Conservation (phyloP, 2,797 vertebrate species). For the Notolabrus celidotus region DNA sequence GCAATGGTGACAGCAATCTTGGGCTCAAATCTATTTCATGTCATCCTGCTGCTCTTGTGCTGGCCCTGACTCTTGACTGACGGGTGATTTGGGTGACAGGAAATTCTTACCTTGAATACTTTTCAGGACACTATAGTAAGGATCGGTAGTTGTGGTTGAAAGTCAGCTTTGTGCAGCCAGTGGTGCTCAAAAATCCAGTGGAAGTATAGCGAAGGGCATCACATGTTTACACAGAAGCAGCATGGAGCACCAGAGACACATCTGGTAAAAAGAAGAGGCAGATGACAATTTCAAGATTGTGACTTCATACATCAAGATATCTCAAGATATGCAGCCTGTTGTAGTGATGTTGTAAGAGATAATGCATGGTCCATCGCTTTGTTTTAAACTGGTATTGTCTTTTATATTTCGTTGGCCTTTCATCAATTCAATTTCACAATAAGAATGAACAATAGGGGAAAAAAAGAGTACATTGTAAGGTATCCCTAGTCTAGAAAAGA, state of each 20-base stretch:
- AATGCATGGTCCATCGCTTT: neutral
- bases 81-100: slow-evolving; percentile 26
- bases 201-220: slow-evolving; percentile 12
- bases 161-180: neutral
- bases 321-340: neutral
- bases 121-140: slow-evolving; percentile 5
- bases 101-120: neutral
- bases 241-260: neutral
- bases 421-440: slow-evolving; percentile 7
- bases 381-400: slow-evolving; percentile 2
- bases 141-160: slow-evolving; percentile 11
- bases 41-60: slow-evolving; percentile 43
- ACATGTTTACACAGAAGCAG: neutral
- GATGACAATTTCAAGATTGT: slow-evolving; percentile 27
- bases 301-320: neutral
- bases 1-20: slow-evolving; percentile 44
- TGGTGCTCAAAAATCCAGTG: neutral
- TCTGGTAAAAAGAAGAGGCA: slow-evolving; percentile 3
- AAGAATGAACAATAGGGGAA: slow-evolving; percentile 24
- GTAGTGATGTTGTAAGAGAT: neutral
- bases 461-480: slow-evolving; percentile 20
- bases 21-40: slow-evolving; percentile 24
- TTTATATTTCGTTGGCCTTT: neutral
- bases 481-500: slow-evolving; percentile 61
- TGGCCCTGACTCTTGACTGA: slow-evolving; percentile 16